These are phyloP conservation scores for Sarotherodon lohbergeri DNA, from an alignment of 2,113 vertebrate genomes.

Conservation along the genomic window DNA sequence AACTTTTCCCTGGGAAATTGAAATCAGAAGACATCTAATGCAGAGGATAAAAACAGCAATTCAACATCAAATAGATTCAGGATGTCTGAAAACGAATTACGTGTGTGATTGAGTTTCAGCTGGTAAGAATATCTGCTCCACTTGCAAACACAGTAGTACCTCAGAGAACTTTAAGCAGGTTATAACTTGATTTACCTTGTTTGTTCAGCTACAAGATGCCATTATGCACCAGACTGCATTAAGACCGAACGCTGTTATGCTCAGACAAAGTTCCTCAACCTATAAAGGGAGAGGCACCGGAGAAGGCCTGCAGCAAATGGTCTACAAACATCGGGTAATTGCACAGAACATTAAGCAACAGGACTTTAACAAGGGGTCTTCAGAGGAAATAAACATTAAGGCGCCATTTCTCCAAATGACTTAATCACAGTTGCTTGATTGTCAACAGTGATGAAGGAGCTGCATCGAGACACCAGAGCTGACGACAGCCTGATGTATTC, in stretches of 20 bases:
- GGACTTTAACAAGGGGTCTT: constrained; percentile 24
- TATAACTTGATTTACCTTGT: constrained; percentile 7
- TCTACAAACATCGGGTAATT: constrained; percentile 27
- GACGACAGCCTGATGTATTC: background rate
- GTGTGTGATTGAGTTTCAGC: background rate
- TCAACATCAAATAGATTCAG: background rate
- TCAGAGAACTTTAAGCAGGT: background rate
- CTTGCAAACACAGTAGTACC: background rate
- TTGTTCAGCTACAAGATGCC: background rate
- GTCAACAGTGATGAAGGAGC: constrained; percentile 9
- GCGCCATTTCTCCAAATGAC: constrained; percentile 27
- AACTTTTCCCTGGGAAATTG: background rate
- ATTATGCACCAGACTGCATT: background rate
- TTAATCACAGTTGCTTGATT: constrained; percentile 50
- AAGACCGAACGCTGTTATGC: background rate
- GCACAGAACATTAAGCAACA: constrained; percentile 22
- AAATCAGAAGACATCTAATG: constrained; percentile 7
- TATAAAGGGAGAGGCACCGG: background rate
- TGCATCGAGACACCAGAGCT: constrained; percentile 3
- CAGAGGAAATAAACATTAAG: constrained; percentile 3
- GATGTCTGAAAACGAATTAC: constrained; percentile 1
- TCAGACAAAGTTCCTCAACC: background rate
- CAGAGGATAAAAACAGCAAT: background rate
- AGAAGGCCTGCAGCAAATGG: background rate
- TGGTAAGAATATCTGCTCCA: background rate